phyloP scores from a whole-genome alignment of 2,113 vertebrate species.

The Macrotus californicus region DNA sequence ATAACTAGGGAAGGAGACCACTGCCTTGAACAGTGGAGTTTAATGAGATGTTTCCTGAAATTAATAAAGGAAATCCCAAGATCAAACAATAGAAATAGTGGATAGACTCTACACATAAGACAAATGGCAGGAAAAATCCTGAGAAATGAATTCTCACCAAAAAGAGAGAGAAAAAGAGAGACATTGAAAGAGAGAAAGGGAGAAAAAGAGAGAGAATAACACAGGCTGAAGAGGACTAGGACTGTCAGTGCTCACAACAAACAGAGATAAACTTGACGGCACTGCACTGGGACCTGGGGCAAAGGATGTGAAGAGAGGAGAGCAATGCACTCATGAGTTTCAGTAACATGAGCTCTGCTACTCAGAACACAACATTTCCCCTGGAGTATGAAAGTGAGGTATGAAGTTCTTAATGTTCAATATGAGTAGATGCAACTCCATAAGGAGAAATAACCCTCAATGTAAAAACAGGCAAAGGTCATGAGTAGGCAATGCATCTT shows the following conservation, averaged over 20 bases:
- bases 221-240: background rate
- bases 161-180: background rate
- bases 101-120: background rate
- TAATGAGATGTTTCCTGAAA: background rate
- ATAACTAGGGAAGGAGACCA: background rate
- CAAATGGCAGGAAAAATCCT: background rate
- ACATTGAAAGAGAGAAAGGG: rapidly evolving
- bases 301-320: background rate
- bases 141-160: background rate
- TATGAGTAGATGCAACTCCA: background rate
- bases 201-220: background rate
- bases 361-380: background rate
- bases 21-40: background rate
- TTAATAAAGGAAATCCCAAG: background rate
- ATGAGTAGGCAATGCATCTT: background rate
- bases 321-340: background rate
- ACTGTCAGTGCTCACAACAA: background rate
- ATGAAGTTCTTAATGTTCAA: background rate
- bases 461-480: background rate
- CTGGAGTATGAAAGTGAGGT: background rate
- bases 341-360: background rate
- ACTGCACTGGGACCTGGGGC: background rate
- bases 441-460: background rate
- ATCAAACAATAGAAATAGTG: background rate
- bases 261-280: background rate